Percentiles rank a stretch among this genome's conserved stretches.
These are phyloP conservation scores for Drosophila virilis DNA, from an alignment of 1,140 invertebrate genomes.

Conservation along the genomic window DNA sequence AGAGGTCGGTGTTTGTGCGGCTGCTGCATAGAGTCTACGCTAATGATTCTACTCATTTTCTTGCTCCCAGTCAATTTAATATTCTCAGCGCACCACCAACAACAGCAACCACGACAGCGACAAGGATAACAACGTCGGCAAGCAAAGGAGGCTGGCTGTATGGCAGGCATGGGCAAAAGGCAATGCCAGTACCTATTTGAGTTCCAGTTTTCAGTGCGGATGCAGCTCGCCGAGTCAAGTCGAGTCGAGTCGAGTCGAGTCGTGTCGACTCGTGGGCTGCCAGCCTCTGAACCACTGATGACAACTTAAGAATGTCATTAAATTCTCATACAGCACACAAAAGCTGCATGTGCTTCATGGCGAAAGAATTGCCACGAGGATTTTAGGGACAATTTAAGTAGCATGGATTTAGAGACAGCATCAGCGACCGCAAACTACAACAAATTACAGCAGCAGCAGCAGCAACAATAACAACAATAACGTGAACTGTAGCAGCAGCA, in stretches of 20 bases:
- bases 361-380: slow-evolving; percentile 81
- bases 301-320: slow-evolving; percentile 83
- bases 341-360: slow-evolving; percentile 82
- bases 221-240: slow-evolving; percentile 46
- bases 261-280: slow-evolving; percentile 36
- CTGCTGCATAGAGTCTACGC: slow-evolving; percentile 54
- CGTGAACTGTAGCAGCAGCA: slow-evolving; percentile 4
- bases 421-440: slow-evolving; percentile 30
- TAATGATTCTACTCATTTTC: slow-evolving; percentile 81
- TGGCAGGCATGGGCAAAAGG: slow-evolving; percentile 6
- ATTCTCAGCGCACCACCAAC: slow-evolving; percentile 56
- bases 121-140: slow-evolving; percentile 69
- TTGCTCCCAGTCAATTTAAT: slow-evolving; percentile 79
- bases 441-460: slow-evolving; percentile 23
- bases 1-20: slow-evolving; percentile 16
- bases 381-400: slow-evolving; percentile 83
- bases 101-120: slow-evolving; percentile 32
- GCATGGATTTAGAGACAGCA: slow-evolving; percentile 79
- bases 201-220: slow-evolving; percentile 52
- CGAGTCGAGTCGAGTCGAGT: slow-evolving; percentile 7
- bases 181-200: slow-evolving; percentile 32
- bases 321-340: slow-evolving; percentile 80
- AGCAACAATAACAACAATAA: slow-evolving; percentile 1
- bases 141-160: slow-evolving; percentile 51
- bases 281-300: slow-evolving; percentile 78